Evolutionary conservation across 1,140 invertebrate species (phyloP).

Genomic region (Drosophila albomicans): DNA sequence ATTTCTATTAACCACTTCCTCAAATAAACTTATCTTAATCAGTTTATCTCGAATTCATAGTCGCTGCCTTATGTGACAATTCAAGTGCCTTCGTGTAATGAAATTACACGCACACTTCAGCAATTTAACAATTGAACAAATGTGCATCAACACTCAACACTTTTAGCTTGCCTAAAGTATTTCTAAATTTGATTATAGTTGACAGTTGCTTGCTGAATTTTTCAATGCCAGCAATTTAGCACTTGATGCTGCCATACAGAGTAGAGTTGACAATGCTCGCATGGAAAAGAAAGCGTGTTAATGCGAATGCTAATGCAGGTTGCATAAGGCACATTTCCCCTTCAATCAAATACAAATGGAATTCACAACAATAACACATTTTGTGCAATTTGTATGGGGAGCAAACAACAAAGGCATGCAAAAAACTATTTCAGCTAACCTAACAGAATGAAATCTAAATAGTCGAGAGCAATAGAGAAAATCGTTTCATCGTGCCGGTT

Average conservation of each 20-base stretch:
- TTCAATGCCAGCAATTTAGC: constrained; percentile 75
- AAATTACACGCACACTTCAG: constrained; percentile 79
- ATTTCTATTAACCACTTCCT: constrained; percentile 33
- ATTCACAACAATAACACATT: constrained; percentile 63
- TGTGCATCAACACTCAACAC: constrained; percentile 38
- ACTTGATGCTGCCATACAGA: constrained; percentile 52
- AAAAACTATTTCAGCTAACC: constrained; percentile 55
- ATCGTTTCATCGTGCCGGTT: constrained; percentile 70
- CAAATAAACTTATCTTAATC: constrained; percentile 22
- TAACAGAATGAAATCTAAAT: constrained; percentile 54
- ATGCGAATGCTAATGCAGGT: constrained; percentile 22
- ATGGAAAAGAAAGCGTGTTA: constrained; percentile 1
- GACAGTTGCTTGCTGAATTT: constrained; percentile 28
- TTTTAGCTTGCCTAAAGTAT: constrained; percentile 17
- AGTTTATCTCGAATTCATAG: constrained; percentile 24
- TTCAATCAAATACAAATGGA: constrained; percentile 40
- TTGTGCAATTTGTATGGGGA: constrained; percentile 56
- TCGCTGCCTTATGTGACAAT: constrained; percentile 34
- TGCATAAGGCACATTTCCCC: constrained; percentile 40
- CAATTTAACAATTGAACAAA: constrained; percentile 77
- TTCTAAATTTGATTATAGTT: constrained; percentile 45
- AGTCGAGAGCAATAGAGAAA: constrained; percentile 48
- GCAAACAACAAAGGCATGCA: constrained; percentile 24
- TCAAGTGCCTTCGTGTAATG: constrained; percentile 53
- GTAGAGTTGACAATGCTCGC: constrained; percentile 12